Evolutionary conservation across 2,113 vertebrate genomes (phyloP), one percentile per base, ranked within the genome.

Genomic region (Ovis aries): DNA sequence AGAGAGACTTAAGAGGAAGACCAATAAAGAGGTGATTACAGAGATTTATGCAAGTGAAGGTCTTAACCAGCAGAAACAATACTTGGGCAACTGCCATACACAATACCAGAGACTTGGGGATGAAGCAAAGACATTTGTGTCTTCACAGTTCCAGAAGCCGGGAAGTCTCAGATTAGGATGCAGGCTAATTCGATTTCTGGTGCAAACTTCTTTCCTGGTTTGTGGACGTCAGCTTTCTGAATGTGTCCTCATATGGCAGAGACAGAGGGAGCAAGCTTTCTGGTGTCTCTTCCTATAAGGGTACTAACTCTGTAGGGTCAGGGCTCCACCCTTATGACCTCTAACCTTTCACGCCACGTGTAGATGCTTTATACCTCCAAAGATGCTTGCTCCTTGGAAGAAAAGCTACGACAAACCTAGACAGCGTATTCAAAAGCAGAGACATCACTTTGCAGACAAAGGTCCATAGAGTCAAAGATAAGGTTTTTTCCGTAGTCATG

Each of bases 131-230:
- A 33, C 6, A 81, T 64, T 62, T 53, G 16, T 55, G 77, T 84
- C 31, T 23, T 84, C 13, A 48, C 9, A 40, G 48, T 50, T 59
- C 4, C 78, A 29, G 15, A 36, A 14, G 3, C 5, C 53, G 3
- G 14, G 3, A 82, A 88, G 33, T 60, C 17, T 17, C 78, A n/a
- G 3, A 40, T 57, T 5, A 55, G 59, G 27, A 11, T 7, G 2
- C 3, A 29, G 16, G 14, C 12, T 10, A 15, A 27, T 59, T 78
- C 0, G 0, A 7, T 40, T 80, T 88, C 83, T 94, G 1, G 4
- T 19, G 19, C 21, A 1, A 45, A 23, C 21, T 80, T 27, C 55
- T n/a, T 53, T 60, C 13, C 29, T 81, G 88, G 8, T 12, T 60
- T 88, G n/a, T 4, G 11, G 43, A 62, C 12, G 77, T 27, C 4